Percentiles rank a stretch among this genome's conserved stretches.
Evolutionary conservation across 1,140 invertebrate species (phyloP).

Genomic region (Macrosteles quadrilineatus): DNA sequence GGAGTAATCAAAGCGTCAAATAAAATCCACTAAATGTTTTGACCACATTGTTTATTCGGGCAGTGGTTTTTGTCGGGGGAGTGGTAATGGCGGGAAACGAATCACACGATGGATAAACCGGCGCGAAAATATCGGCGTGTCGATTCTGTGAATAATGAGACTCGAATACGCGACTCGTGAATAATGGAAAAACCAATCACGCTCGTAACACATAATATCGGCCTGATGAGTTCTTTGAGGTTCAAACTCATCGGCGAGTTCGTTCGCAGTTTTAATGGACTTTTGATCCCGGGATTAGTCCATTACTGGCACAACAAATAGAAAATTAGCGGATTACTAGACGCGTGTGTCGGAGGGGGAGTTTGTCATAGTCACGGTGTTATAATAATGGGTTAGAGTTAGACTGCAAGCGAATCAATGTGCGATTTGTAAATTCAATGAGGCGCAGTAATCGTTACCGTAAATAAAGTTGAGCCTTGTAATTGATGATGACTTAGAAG

Average conservation of each 20-base stretch:
- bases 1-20: constrained; percentile 18
- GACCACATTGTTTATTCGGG: constrained; percentile 16
- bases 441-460: no score
- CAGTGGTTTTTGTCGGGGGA: constrained; percentile 2
- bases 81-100: constrained; percentile 4
- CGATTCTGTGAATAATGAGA: constrained; percentile 25
- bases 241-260: constrained; percentile 14
- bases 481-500: no score
- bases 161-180: constrained; percentile 19
- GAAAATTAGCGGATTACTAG: constrained; percentile 15
- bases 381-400: not conserved
- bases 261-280: constrained; percentile 22
- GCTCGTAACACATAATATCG: not conserved
- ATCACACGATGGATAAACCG: constrained; percentile 10
- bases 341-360: not conserved
- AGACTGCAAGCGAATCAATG: no score
- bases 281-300: constrained; percentile 23
- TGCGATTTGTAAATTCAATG: no score
- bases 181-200: constrained; percentile 31
- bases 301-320: constrained; percentile 7
- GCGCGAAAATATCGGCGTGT: constrained; percentile 22
- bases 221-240: not conserved
- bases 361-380: not conserved
- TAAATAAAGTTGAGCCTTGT: no score
- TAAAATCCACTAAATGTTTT: not conserved